These are phyloP conservation scores for Microtus pennsylvanicus DNA, from an alignment of 2,113 vertebrate genomes.

Conservation along the genomic window DNA sequence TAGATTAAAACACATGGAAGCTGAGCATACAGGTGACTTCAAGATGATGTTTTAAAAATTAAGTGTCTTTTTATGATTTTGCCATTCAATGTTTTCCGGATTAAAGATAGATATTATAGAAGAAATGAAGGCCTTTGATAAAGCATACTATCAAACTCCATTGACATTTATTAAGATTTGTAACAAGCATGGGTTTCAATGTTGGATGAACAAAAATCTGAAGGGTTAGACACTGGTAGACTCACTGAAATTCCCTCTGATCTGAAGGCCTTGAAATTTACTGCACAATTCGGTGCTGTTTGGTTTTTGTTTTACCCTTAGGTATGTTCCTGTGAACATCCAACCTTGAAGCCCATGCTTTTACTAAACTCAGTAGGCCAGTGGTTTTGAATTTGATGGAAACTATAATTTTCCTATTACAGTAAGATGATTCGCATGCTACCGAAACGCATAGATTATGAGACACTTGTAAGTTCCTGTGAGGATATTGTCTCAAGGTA, in stretches of 20 bases:
- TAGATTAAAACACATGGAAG: neutral
- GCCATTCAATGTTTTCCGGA: slow-evolving; percentile 1
- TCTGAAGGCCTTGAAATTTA: neutral
- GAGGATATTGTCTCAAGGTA: neutral
- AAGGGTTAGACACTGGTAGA: neutral
- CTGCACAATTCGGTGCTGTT: neutral
- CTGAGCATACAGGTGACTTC: neutral
- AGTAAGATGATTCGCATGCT: slow-evolving; percentile 30
- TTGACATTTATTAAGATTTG: neutral
- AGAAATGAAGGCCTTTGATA: slow-evolving; percentile 23
- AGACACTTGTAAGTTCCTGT: neutral
- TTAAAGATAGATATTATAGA: neutral
- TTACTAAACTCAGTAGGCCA: neutral
- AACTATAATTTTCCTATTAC: neutral
- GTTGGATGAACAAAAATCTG: neutral
- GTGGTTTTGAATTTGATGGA: neutral
- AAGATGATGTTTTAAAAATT: neutral
- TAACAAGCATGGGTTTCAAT: neutral
- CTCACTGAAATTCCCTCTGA: neutral
- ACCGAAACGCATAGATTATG: slow-evolving; percentile 10
- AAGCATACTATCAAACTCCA: neutral
- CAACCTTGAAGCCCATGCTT: neutral
- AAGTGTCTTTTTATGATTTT: neutral
- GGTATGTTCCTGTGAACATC: neutral
- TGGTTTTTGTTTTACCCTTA: neutral